A percentile compares a stretch with the other conserved stretches of the same genome.
These are phyloP conservation scores for Nyctibius grandis DNA, from an alignment of 2,797 vertebrate genomes.

Conservation along the genomic window DNA sequence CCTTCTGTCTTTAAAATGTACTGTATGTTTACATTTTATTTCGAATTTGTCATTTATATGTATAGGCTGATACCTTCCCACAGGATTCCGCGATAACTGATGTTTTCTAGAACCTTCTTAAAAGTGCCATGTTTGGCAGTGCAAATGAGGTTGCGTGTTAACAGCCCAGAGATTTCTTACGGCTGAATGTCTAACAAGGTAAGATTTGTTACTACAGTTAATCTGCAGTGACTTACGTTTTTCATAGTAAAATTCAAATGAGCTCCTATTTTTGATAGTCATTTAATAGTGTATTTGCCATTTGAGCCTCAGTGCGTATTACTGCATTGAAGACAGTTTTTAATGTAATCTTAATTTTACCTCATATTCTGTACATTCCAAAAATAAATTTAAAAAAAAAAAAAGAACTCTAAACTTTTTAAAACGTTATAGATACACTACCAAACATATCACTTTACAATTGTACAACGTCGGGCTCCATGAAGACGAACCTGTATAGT, in stretches of 20 bases:
- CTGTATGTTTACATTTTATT: slow-evolving; percentile 78
- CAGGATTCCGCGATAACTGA: slow-evolving; percentile 52
- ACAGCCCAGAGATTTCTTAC: slow-evolving; percentile 78
- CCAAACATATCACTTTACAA: slow-evolving; percentile 96
- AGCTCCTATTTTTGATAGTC: slow-evolving; percentile 92
- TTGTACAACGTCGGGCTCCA: slow-evolving; percentile 82
- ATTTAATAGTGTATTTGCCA: slow-evolving; percentile 96
- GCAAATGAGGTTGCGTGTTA: slow-evolving; percentile 75
- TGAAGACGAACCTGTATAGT: slow-evolving; percentile 88
- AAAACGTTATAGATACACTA: slow-evolving; percentile 90
- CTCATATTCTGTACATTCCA: slow-evolving; percentile 99
- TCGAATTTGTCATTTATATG: slow-evolving; percentile 64
- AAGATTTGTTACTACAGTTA: slow-evolving; percentile 69
- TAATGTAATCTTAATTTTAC: slow-evolving; percentile 99
- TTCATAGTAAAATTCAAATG: slow-evolving; percentile 81
- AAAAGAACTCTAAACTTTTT: slow-evolving; percentile 82
- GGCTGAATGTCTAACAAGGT: slow-evolving; percentile 77
- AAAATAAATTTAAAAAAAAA: slow-evolving; percentile 62
- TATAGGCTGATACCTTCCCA: slow-evolving; percentile 64
- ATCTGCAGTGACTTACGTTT: slow-evolving; percentile 76
- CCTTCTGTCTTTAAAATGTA: slow-evolving; percentile 73
- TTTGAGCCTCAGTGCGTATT: slow-evolving; percentile 84
- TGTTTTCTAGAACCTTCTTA: slow-evolving; percentile 77
- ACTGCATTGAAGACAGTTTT: slow-evolving; percentile 87
- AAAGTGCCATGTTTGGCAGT: slow-evolving; percentile 78